Evolutionary conservation across 2,113 vertebrate species (phyloP).

Genomic region (Formicarius rufipectus): DNA sequence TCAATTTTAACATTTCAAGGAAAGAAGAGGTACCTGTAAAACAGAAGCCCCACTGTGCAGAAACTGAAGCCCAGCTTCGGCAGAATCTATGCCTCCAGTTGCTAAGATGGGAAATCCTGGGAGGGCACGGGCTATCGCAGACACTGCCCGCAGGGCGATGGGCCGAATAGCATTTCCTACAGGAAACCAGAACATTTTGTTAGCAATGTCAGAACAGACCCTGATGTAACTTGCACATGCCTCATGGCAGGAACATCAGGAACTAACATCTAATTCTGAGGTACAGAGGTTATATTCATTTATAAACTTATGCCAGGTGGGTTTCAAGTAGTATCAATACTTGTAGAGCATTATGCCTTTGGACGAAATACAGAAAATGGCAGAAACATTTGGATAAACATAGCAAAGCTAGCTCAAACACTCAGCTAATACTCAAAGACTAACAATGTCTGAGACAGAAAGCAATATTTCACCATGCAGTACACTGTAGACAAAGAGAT

Average conservation of each 20-base stretch:
- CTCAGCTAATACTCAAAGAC: slow-evolving; percentile 33
- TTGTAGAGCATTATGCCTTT: background rate
- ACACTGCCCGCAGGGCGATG: slow-evolving; percentile 87
- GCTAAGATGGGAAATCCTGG: slow-evolving; percentile 90
- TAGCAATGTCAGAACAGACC: background rate
- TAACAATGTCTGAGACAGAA: background rate
- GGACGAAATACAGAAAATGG: background rate
- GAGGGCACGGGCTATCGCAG: slow-evolving; percentile 83
- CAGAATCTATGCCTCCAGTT: slow-evolving; percentile 95
- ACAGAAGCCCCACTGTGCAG: slow-evolving; percentile 90
- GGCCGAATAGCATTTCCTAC: slow-evolving; percentile 90
- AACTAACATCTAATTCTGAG: background rate
- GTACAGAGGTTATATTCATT: background rate
- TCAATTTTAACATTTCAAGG: background rate
- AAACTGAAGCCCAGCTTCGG: slow-evolving; percentile 90
- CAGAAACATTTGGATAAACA: background rate
- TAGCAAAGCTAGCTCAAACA: background rate
- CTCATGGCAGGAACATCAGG: background rate
- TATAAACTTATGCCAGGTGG: background rate
- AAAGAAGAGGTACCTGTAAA: slow-evolving; percentile 81
- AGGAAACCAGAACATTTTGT: background rate
- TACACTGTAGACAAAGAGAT: background rate
- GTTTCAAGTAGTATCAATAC: background rate
- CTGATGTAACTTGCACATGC: background rate
- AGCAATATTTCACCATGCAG: background rate